Evolutionary conservation across 2,888 invertebrate genomes (phyloP), one percentile per base, ranked within the genome.

Genomic region (Augochlorella aurata): DNA sequence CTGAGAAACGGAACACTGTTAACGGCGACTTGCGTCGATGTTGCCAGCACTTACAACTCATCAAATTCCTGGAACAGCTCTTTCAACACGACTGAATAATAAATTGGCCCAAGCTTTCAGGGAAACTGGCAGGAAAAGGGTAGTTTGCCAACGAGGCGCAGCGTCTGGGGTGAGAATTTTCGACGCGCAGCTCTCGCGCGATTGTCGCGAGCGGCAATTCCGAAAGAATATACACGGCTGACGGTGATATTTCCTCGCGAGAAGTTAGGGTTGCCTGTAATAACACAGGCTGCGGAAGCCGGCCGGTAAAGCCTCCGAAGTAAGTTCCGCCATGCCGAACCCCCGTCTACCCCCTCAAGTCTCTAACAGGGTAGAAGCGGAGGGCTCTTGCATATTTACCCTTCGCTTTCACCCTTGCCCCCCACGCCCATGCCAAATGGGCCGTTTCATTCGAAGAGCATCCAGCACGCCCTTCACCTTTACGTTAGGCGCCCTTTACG

Each of bases 361-460:
- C 61, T 71, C 68, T 44, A 63, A 69, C 67, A 44, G 49, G 61
- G 49, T 50, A 24, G 44, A n/a, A 45, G 61, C 66, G 54, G 52
- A 81, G 85, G 65, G 80, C 84, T 77, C 88, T 88, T 84, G 88
- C 88, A 88, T 88, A 88, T 88, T 88, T 88, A 88, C 85, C 85
- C 87, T 86, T 79, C 84, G 82, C 85, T 63, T 74, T 80, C 77
- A 77, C 78, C 77, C 82, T 71, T 85, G 79, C 82, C 74, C 76
- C 61, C 76, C 79, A 77, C 70, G 70, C 52, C 79, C 82, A 29
- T 85, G 82, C 80, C 85, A 88, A 88, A 88, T 88, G 88, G 87
- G 85, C 82, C 88, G 87, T 88, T 88, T 88, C 82, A 88, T 88
- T 87, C 88, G 70, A 67, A 68, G 76, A 78, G 74, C 73, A 82